Conservation (phyloP, 1,140 invertebrate genomes). For the Acromyrmex heyeri region DNA sequence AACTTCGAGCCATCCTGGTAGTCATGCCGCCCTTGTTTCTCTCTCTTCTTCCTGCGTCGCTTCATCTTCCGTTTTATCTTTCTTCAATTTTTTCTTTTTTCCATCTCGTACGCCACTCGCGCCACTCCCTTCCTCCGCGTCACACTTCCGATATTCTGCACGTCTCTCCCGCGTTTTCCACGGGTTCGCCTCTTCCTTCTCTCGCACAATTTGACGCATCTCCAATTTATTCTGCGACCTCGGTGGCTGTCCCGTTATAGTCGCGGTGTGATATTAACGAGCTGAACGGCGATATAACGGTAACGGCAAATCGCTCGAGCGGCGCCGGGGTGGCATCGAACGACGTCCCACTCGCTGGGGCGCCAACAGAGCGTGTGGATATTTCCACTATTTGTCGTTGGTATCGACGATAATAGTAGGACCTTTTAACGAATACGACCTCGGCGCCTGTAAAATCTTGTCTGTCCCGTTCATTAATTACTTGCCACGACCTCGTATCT, state of each 20-base stretch:
- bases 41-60: neutral
- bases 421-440: slow-evolving; percentile 64
- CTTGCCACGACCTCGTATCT: slow-evolving; percentile 53
- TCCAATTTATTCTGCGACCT: slow-evolving; percentile 65
- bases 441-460: slow-evolving; percentile 64
- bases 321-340: slow-evolving; percentile 31
- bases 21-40: slow-evolving; percentile 55
- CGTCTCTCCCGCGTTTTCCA: neutral
- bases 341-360: neutral
- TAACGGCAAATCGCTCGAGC: slow-evolving; percentile 48
- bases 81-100: neutral
- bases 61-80: slow-evolving; percentile 2
- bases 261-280: slow-evolving; percentile 58
- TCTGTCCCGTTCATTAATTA: slow-evolving; percentile 69
- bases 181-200: neutral
- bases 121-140: neutral
- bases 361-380: neutral
- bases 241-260: slow-evolving; percentile 35
- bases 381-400: neutral
- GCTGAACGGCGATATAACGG: slow-evolving; percentile 46
- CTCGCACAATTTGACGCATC: slow-evolving; percentile 48
- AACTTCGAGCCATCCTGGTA: slow-evolving; percentile 77
- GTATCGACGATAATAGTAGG: neutral
- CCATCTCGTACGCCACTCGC: neutral
- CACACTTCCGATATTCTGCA: slow-evolving; percentile 22